These are phyloP conservation scores for Strigamia maritima DNA, from an alignment of 2,888 invertebrate genomes.

Conservation along the genomic window DNA sequence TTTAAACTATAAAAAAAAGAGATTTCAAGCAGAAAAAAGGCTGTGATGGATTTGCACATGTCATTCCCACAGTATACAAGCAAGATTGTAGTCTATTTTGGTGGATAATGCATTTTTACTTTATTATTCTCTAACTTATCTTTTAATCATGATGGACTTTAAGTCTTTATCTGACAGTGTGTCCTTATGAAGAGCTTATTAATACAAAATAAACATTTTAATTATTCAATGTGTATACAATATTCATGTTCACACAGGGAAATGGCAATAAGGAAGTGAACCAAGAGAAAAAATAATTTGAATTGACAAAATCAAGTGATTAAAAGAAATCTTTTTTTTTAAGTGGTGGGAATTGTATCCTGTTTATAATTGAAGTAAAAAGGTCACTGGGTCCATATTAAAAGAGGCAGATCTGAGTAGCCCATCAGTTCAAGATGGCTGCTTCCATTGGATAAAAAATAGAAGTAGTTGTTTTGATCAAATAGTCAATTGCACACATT, in stretches of 20 bases:
- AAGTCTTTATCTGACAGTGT: neutral
- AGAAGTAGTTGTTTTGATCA: neutral
- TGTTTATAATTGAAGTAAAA: neutral
- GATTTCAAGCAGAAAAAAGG: neutral
- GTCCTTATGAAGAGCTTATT: neutral
- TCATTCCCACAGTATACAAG: neutral
- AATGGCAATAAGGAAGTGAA: neutral
- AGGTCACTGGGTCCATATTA: slow-evolving; percentile 12
- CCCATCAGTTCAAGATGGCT: slow-evolving; percentile 30
- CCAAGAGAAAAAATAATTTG: neutral
- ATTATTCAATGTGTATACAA: neutral
- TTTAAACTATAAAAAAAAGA: neutral
- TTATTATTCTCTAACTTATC: neutral
- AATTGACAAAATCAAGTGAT: neutral
- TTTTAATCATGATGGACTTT: neutral
- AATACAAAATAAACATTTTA: neutral
- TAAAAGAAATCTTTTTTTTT: neutral
- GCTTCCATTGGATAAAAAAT: slow-evolving; percentile 1
- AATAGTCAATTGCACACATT: neutral
- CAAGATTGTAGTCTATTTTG: neutral
- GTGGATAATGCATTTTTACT: neutral
- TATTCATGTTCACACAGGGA: neutral
- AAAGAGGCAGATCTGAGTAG: slow-evolving; percentile 17
- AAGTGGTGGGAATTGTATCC: neutral
- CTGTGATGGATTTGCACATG: neutral